Evolutionary conservation across 2,797 vertebrate species (phyloP).

Genomic region (Eutrigla gurnardus): DNA sequence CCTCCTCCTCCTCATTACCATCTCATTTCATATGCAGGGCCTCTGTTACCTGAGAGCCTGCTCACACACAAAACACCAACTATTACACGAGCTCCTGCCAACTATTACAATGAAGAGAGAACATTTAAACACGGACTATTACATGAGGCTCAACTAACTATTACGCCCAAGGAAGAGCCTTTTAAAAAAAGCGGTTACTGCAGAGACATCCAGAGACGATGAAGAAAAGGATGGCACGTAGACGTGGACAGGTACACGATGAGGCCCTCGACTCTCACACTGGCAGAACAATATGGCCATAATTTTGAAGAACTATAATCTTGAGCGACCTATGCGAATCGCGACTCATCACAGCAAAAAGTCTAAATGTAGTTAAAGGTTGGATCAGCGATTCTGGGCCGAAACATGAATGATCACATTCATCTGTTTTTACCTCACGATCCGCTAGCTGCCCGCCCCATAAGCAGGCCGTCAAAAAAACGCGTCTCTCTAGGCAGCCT

Average conservation of each 20-base stretch:
- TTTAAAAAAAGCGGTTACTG: background rate
- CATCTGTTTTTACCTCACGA: no score
- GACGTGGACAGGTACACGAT: conserved; percentile 5
- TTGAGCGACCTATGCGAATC: no score
- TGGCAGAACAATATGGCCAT: background rate
- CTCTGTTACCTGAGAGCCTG: conserved; percentile 82
- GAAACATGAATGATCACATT: no score
- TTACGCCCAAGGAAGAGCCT: conserved; percentile 36
- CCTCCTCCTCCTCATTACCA: conserved; percentile 81
- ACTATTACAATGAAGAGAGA: conserved; percentile 77
- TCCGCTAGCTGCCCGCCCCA: no score
- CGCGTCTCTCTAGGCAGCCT: no score
- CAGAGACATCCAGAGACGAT: conserved; percentile 13
- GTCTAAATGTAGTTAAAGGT: no score
- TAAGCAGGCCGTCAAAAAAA: no score
- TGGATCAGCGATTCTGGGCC: no score
- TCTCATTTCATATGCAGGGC: conserved; percentile 83
- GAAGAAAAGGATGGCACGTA: background rate
- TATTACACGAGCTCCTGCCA: conserved; percentile 78
- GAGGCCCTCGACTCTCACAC: conserved; percentile 1
- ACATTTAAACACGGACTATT: conserved; percentile 78
- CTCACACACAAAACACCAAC: conserved; percentile 80
- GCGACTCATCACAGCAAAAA: no score
- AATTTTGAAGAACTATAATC: no score
- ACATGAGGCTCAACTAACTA: conserved; percentile 72